A percentile compares a stretch with the other conserved stretches of the same genome.
Evolutionary conservation across 2,797 vertebrate genomes (phyloP).

Genomic region (Malacoctenus gilli): DNA sequence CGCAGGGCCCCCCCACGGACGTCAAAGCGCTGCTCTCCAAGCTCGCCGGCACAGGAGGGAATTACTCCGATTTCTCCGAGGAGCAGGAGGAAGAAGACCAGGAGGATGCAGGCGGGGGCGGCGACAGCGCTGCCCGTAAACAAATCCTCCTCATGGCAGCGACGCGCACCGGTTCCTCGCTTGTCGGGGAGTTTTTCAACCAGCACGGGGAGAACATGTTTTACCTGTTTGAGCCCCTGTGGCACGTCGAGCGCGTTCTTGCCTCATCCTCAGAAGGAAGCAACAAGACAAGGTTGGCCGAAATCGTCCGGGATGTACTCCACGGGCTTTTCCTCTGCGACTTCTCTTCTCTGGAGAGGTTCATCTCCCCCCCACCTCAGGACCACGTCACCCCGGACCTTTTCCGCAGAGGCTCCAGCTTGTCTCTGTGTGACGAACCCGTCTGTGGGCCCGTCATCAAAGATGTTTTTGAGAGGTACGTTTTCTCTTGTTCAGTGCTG

Average conservation of each 20-base stretch:
- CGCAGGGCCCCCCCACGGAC: slow-evolving; percentile 81
- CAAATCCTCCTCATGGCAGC: slow-evolving; percentile 94
- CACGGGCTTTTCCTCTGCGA: slow-evolving; percentile 91
- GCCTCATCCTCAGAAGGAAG: slow-evolving; percentile 79
- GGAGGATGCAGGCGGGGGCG: not conserved
- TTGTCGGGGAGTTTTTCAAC: slow-evolving; percentile 98
- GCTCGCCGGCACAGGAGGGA: slow-evolving; percentile 67
- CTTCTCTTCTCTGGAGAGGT: slow-evolving; percentile 90
- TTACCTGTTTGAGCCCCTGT: slow-evolving; percentile 96
- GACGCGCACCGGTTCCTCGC: slow-evolving; percentile 94
- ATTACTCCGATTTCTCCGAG: slow-evolving; percentile 68
- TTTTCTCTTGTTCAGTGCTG: not conserved
- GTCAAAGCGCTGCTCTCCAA: slow-evolving; percentile 72
- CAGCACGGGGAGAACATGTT: slow-evolving; percentile 93
- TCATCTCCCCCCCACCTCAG: slow-evolving; percentile 86
- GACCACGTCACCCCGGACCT: slow-evolving; percentile 87
- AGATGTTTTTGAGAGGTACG: slow-evolving; percentile 90
- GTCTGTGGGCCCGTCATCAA: slow-evolving; percentile 89
- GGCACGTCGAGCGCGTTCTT: slow-evolving; percentile 91
- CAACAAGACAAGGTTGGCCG: slow-evolving; percentile 81
- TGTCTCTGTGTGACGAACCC: slow-evolving; percentile 89
- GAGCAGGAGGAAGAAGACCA: slow-evolving; percentile 42
- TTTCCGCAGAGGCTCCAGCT: slow-evolving; percentile 93
- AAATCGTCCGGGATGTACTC: slow-evolving; percentile 89
- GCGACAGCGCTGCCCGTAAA: slow-evolving; percentile 67